Base-by-base conservation (phyloP, 2,113 vertebrate genomes). In the Ammospiza nelsoni region DNA sequence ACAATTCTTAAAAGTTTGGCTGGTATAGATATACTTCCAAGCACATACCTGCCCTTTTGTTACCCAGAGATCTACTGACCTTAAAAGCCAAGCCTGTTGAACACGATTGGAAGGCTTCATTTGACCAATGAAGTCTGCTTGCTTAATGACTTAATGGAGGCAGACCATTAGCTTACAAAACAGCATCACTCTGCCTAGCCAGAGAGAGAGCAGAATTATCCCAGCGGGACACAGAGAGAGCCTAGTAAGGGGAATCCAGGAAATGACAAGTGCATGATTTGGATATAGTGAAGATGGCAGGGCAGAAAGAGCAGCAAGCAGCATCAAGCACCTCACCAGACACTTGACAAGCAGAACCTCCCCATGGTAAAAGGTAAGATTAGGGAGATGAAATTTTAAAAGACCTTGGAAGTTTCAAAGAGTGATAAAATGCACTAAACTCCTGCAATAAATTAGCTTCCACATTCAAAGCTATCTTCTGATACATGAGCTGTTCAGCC, bases 81-180 rank as follows among this genome's bases (percentile, higher is more conserved):
- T 95, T 92, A 86, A 92, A 84, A 23, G 2, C 55, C 81, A 77
- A 91, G 59, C 68, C 83, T 65, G 91, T 51, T n/a, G 46, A 96
- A 95, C 18, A 27, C 71, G 61, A 93, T 62, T 94, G 15, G 41
- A 43, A 43, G 6, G 15, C 41, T 43, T 7, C 41, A 16, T 43
- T 96, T 90, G 94, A 95, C 92, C 83, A 91, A 68, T 12, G 43
- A 92, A 96, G 89, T 9, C 1, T 11, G 1, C 62, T 35, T 92
- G 84, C 92, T 92, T 95, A 90, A 84, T 85, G 84, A 89, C 82
- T 95, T 95, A 89, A 82, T 91, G 83, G 90, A 97, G 55, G 69
- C 89, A 93, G 87, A 89, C 91, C 58, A 54, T 79, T 68, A 83
- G 85, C 90, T 96, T 80, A 90, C 76, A 95, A 89, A 89, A 86